A percentile compares a stretch with the other conserved stretches of the same genome.
Evolutionary conservation across 1,140 invertebrate species (phyloP).

Genomic region (Aporrectodea caliginosa): DNA sequence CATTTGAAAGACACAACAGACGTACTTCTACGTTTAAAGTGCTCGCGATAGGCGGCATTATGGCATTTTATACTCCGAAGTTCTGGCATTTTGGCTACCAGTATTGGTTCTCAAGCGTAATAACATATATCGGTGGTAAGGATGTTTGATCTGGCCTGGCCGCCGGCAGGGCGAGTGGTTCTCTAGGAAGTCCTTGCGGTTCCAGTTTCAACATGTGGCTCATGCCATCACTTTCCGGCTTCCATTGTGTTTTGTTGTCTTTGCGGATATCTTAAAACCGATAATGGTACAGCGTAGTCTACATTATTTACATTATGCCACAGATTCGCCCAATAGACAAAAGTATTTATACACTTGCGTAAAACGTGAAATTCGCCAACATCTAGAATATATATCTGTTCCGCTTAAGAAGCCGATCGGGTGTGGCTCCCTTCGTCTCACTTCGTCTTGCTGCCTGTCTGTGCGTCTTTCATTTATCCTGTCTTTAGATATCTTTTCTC

Average conservation of each 20-base stretch:
- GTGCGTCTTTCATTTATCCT: no score
- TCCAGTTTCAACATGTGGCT: neutral
- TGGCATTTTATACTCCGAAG: no score
- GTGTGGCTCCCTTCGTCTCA: no score
- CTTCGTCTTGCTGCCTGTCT: no score
- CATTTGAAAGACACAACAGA: no score
- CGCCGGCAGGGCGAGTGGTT: neutral
- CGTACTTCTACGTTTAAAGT: no score
- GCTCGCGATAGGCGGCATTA: no score
- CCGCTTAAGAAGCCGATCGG: no score
- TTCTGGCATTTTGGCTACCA: no score
- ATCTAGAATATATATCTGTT: neutral
- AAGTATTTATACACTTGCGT: neutral
- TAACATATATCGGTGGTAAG: neutral
- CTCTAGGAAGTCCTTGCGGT: neutral
- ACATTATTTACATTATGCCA: neutral
- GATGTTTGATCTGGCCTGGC: neutral
- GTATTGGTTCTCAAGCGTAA: neutral
- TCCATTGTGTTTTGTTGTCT: neutral
- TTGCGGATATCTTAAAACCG: neutral
- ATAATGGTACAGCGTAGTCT: neutral
- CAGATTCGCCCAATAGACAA: neutral
- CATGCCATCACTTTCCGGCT: neutral
- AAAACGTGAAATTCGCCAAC: neutral
- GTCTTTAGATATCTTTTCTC: no score